These are phyloP conservation scores for Stenoptilia bipunctidactyla DNA, from an alignment of 2,888 invertebrate genomes.

Conservation along the genomic window DNA sequence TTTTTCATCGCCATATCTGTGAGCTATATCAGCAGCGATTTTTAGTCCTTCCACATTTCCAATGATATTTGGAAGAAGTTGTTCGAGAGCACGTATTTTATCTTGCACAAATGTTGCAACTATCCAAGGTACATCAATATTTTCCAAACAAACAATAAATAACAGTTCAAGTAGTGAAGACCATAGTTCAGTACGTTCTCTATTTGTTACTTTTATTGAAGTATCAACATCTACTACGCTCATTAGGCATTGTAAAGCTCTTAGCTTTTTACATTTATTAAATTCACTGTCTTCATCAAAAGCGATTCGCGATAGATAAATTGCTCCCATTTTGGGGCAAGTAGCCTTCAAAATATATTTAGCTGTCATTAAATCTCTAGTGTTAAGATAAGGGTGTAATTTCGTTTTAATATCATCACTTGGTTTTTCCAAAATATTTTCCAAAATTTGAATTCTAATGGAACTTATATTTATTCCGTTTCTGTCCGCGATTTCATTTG, in stretches of 20 bases:
- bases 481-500: conserved; percentile 64
- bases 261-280: conserved; percentile 56
- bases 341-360: conserved; percentile 64
- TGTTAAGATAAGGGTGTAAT: conserved; percentile 31
- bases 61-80: conserved; percentile 40
- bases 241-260: conserved; percentile 61
- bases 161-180: conserved; percentile 48
- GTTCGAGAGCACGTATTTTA: conserved; percentile 47
- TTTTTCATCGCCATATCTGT: conserved; percentile 38
- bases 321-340: conserved; percentile 63
- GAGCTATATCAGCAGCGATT: conserved; percentile 41
- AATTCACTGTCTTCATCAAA: conserved; percentile 58
- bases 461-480: conserved; percentile 58
- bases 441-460: conserved; percentile 58
- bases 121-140: conserved; percentile 60
- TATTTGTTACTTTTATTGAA: conserved; percentile 53
- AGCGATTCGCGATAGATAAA: conserved; percentile 59
- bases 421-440: conserved; percentile 49
- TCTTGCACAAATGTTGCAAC: conserved; percentile 52
- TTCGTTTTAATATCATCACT: conserved; percentile 31
- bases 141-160: conserved; percentile 47
- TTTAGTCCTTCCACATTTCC: conserved; percentile 43
- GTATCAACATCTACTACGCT: conserved; percentile 58
- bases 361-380: conserved; percentile 49
- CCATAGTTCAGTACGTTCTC: conserved; percentile 52